Evolutionary conservation across 2,888 invertebrate species (phyloP).

Genomic region (Drosophila rubida): DNA sequence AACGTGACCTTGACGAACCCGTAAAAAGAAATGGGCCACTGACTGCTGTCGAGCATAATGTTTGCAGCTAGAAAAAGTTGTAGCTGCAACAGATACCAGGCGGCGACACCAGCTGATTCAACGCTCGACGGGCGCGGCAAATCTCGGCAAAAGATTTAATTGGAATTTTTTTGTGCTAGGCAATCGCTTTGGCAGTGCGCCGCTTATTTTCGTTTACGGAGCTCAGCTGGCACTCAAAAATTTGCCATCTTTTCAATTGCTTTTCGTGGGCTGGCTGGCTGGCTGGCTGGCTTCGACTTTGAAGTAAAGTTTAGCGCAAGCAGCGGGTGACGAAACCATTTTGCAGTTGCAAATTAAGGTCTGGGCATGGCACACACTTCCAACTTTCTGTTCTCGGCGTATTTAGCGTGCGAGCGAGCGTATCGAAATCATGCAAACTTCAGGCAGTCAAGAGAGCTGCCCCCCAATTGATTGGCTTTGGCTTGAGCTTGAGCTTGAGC

Average conservation of each 20-base stretch:
- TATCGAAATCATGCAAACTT: slow-evolving; percentile 25
- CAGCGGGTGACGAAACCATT: slow-evolving; percentile 34
- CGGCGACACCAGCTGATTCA: neutral
- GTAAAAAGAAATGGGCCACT: neutral
- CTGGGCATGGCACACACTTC: slow-evolving; percentile 2
- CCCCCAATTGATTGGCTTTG: slow-evolving; percentile 36
- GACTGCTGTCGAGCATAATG: neutral
- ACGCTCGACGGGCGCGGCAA: neutral
- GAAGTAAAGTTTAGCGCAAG: slow-evolving; percentile 25
- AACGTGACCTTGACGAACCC: neutral
- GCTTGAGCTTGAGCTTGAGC: neutral
- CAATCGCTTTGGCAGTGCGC: slow-evolving; percentile 29
- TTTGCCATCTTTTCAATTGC: slow-evolving; percentile 2
- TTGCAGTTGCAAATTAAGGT: slow-evolving; percentile 24
- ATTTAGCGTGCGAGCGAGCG: too few relatives aligned
- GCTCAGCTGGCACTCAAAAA: slow-evolving; percentile 49
- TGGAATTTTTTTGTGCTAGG: slow-evolving; percentile 44
- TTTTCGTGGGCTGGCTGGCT: too few relatives aligned
- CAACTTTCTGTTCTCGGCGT: slow-evolving; percentile 3
- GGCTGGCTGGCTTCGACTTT: slow-evolving; percentile 35
- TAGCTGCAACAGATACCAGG: neutral
- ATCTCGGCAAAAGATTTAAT: slow-evolving; percentile 38
- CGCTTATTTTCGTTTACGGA: too few relatives aligned
- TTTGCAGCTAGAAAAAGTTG: neutral
- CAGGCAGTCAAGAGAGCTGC: neutral